Conservation (phyloP, 2,888 invertebrate genomes). For the Doris montereyensis region DNA sequence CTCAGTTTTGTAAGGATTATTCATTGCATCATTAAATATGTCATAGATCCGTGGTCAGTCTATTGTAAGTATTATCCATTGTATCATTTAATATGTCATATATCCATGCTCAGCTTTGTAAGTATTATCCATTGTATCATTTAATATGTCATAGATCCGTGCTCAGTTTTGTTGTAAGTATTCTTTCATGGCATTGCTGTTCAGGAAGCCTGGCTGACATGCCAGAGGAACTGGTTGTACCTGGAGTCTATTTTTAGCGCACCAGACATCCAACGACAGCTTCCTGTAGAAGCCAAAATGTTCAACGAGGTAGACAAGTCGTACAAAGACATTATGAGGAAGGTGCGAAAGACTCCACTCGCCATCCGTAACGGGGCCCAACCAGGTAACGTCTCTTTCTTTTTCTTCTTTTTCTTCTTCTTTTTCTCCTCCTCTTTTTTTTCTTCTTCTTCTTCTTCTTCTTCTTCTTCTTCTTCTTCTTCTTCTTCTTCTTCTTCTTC, state of each 20-base stretch:
- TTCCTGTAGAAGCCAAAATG: constrained; percentile 74
- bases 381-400: constrained; percentile 70
- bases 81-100: too few relatives aligned
- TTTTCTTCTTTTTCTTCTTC: background rate
- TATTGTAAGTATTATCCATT: too few relatives aligned
- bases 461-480: too few relatives aligned
- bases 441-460: background rate
- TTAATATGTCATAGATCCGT: too few relatives aligned
- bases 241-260: constrained; percentile 74
- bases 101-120: too few relatives aligned
- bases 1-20: too few relatives aligned
- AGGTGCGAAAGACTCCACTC: constrained; percentile 82
- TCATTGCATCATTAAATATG: too few relatives aligned
- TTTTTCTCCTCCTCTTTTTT: background rate
- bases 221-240: constrained; percentile 73
- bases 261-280: constrained; percentile 74
- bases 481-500: background rate
- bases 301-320: constrained; percentile 87
- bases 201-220: constrained; percentile 76
- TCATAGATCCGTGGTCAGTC: background rate
- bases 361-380: constrained; percentile 87
- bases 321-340: constrained; percentile 90
- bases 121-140: too few relatives aligned
- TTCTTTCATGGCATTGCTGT: background rate
- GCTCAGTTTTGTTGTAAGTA: too few relatives aligned